Percentiles rank a stretch among this genome's conserved stretches.
Evolutionary conservation across 2,888 invertebrate species (phyloP).

Genomic region (Lathronympha strigana): DNA sequence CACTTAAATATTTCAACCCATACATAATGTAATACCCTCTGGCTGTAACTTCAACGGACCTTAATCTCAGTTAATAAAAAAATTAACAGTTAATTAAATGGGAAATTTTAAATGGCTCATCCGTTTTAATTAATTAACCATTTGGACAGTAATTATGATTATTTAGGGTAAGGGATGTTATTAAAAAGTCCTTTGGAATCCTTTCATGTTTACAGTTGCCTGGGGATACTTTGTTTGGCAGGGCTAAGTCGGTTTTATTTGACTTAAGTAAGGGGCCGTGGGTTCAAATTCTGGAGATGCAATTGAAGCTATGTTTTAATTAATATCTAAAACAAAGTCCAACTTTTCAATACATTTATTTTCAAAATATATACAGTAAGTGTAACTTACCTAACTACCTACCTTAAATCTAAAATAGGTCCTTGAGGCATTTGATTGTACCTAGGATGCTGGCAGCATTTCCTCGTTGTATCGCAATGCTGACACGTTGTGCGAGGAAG

Average conservation of each 20-base stretch:
- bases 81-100: constrained; percentile 19
- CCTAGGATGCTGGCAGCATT: too few relatives aligned
- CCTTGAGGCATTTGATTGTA: too few relatives aligned
- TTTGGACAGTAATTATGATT: constrained; percentile 22
- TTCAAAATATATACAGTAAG: too few relatives aligned
- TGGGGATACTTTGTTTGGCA: not conserved
- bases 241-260: not conserved
- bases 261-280: too few relatives aligned
- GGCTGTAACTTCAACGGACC: not conserved
- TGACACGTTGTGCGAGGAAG: too few relatives aligned
- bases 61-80: constrained; percentile 17
- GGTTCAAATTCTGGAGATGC: too few relatives aligned
- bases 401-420: too few relatives aligned
- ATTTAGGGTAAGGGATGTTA: constrained; percentile 13
- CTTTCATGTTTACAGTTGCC: not conserved
- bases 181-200: constrained; percentile 12
- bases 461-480: too few relatives aligned
- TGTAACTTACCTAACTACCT: too few relatives aligned
- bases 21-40: not conserved
- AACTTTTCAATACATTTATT: too few relatives aligned
- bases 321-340: too few relatives aligned
- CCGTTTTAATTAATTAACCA: constrained; percentile 20
- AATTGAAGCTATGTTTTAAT: too few relatives aligned
- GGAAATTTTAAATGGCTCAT: constrained; percentile 10
- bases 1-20: not conserved